Evolutionary conservation across 2,113 vertebrate species (phyloP), one percentile per base, ranked within the genome.

Genomic region (Carassius carassius): DNA sequence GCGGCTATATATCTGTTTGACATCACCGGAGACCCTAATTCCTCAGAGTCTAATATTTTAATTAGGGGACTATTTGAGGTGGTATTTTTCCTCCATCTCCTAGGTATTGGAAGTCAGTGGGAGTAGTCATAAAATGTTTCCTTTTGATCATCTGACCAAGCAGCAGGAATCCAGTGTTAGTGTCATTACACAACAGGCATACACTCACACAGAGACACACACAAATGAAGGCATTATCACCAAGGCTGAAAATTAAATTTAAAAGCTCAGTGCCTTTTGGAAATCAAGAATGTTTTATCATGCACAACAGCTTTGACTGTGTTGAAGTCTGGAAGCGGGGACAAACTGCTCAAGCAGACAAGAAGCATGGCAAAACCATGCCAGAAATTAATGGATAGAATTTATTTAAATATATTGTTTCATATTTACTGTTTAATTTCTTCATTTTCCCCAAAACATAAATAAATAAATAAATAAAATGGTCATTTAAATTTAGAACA

Each of bases 171-270:
- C 16, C 25, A 76, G 73, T 51, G 23, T 51, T 19, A 54, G 47
- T 19, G 73, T 25, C 73, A n/a, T 29, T 49, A n/a, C 14, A 54
- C 47, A 60, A 37, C 19, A 56, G 54, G 54, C 21, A 69, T 44
- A 17, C 44, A 54, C 51, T 17, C 16, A 81, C 14, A 25, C n/a
- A 51, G 56, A 60, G 56, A 60, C 12, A 17, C 44, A 51, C 58
- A 76, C 82, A 47, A 88, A 79, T 73, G 10, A 86, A 65, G 62
- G 86, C 87, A 84, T 75, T 81, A 51, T 44, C 47, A 81, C 79
- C 63, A 69, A 54, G 14, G 37, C 78, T 49, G 47, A 76, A 76
- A 76, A 76, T 76, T 76, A 3, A 17, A 76, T 47, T 25, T 65
- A 65, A 80, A 80, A 29, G 19, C 21, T 37, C 14, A 29, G 37